These are phyloP conservation scores for Spisula solida DNA, from an alignment of 2,888 invertebrate genomes.

Conservation along the genomic window DNA sequence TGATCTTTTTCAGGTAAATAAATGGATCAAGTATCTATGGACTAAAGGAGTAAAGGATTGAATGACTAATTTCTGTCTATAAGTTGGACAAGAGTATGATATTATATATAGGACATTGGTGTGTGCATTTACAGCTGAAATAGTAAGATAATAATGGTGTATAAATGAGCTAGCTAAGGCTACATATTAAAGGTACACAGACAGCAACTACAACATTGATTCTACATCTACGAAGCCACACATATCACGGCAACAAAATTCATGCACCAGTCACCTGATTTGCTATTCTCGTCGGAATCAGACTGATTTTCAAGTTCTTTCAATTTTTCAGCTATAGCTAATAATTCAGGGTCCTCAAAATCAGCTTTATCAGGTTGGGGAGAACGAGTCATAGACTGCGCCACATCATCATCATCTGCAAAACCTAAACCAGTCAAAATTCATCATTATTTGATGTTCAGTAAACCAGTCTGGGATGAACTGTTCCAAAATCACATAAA, in stretches of 20 bases:
- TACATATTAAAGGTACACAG: neutral
- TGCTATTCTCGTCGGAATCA: slow-evolving; percentile 74
- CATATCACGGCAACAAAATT: slow-evolving; percentile 37
- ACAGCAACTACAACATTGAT: slow-evolving; percentile 10
- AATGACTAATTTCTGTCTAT: too few relatives aligned
- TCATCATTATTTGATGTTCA: neutral
- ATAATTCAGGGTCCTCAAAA: slow-evolving; percentile 81
- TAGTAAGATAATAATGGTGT: neutral
- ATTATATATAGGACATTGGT: neutral
- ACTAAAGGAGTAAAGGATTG: too few relatives aligned
- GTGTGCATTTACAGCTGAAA: neutral
- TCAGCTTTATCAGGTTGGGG: slow-evolving; percentile 76
- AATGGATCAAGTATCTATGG: too few relatives aligned
- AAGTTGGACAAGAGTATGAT: too few relatives aligned
- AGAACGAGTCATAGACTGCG: slow-evolving; percentile 68
- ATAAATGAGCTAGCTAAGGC: neutral
- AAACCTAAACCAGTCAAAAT: slow-evolving; percentile 74
- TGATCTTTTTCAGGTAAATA: too few relatives aligned
- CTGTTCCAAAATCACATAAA: too few relatives aligned
- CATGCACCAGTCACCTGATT: slow-evolving; percentile 76
- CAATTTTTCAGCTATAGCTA: slow-evolving; percentile 80
- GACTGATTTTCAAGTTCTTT: slow-evolving; percentile 78
- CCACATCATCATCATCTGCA: slow-evolving; percentile 77
- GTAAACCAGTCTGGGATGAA: neutral
- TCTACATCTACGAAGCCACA: slow-evolving; percentile 43